Evolutionary conservation across 1,140 invertebrate species (phyloP), one percentile per base, ranked within the genome.

Genomic region (Chymomyza costata): DNA sequence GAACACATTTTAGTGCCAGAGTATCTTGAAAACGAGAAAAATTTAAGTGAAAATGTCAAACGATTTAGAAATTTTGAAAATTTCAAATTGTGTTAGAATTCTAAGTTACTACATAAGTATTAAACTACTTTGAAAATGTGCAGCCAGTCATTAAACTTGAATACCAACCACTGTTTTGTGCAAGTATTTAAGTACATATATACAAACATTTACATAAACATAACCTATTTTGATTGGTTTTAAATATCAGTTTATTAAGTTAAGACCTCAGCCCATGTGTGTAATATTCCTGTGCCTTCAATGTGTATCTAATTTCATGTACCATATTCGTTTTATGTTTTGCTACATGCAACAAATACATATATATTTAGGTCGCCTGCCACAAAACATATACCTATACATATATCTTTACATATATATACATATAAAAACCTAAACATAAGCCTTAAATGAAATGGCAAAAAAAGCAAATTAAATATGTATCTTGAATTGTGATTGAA

Each of bases 221-320:
- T 25, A 3, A 25, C 8, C 21, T 25, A 25, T 3, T 25, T 25
- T 25, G 21, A 5, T 25, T 25, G 21, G 21, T 5, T 25, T 25
- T 8, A 25, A 25, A 30, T 19, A 43, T 15, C 14, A 35, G 30
- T 65, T 50, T 18, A 32, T 34, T 17, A 19, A 40, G 32, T 30
- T 32, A 69, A 47, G 50, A 56, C 62, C 62, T 65, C 51, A 45
- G 34, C 44, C 60, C 66, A 50, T 38, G 21, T 61, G 44, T 55
- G 69, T 67, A 56, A 65, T 59, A 74, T 68, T 74, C 70, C 69
- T 74, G 69, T 74, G 69, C 69, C 69, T 74, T 74, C 43, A 25
- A 65, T 55, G 46, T 73, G 62, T 62, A 71, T 61, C 63, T 66
- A 32, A 59, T 61, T 61, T 62, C 32, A 50, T 51, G 30, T 52